Percentiles rank a stretch among this genome's conserved stretches.
These are phyloP conservation scores for Pseudanteris insignis DNA, from an alignment of 2,888 invertebrate genomes.

Conservation along the genomic window DNA sequence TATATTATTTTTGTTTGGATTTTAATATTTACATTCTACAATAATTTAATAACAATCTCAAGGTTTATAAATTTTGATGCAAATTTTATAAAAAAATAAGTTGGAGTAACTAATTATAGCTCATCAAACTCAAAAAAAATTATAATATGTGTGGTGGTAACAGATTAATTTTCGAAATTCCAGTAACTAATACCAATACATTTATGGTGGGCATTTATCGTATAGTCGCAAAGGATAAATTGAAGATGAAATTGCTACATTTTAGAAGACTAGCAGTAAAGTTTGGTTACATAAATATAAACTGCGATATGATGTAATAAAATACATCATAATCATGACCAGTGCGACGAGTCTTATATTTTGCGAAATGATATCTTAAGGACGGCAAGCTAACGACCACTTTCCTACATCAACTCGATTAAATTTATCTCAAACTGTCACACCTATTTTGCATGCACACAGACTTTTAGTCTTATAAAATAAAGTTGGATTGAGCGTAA, in stretches of 20 bases:
- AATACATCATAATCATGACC: slow-evolving; percentile 26
- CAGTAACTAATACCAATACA: too few relatives aligned
- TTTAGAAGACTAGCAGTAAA: slow-evolving; percentile 27
- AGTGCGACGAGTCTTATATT: slow-evolving; percentile 16
- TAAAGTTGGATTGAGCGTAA: slow-evolving; percentile 10
- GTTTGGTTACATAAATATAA: slow-evolving; percentile 32
- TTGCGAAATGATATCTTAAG: slow-evolving; percentile 24
- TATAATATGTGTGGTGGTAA: too few relatives aligned
- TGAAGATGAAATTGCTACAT: slow-evolving; percentile 25
- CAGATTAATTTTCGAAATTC: too few relatives aligned
- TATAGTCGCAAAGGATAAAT: too few relatives aligned
- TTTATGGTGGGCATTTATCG: too few relatives aligned
- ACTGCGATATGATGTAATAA: slow-evolving; percentile 31
- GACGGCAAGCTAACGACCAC: slow-evolving; percentile 7
- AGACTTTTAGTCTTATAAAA: slow-evolving; percentile 18
- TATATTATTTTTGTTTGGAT: too few relatives aligned
- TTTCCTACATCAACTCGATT: slow-evolving; percentile 19
- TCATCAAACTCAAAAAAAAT: too few relatives aligned
- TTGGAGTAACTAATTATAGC: too few relatives aligned
- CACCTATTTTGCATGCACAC: slow-evolving; percentile 26
- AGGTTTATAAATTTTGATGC: too few relatives aligned
- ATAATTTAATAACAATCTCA: too few relatives aligned
- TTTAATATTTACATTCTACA: too few relatives aligned
- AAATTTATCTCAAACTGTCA: slow-evolving; percentile 39
- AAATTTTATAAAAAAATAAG: too few relatives aligned